Base-by-base conservation (phyloP, 2,888 invertebrate species). In the Beris chalybata region DNA sequence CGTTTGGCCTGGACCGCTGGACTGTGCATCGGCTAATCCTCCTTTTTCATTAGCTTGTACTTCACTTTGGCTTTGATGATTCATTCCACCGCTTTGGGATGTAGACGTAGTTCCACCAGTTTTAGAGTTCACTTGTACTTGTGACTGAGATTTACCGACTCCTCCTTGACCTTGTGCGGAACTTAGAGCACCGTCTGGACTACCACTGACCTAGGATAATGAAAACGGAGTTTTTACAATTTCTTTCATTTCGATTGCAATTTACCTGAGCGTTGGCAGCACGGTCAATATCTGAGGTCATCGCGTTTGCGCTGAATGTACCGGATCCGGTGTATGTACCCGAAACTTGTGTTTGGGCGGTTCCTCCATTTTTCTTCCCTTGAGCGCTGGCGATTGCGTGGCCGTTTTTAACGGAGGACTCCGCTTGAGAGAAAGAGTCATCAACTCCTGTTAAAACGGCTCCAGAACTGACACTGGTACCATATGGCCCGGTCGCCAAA, bases 11-110 rank as follows among this genome's bases (percentile, higher is more conserved):
- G 90, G 89, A 0, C 92, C 93, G 74, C 88, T 88, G 0, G 93
- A 90, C 82, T 93, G 92, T 0, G 93, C 91, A 77, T 93, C 92
- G 2, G 93, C 92, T 83, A 92, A 85, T 4, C 93, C 93, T 15
- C 93, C 93, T 78, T 89, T 90, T 38, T 87, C 85, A 70, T 90
- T 89, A 4, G 92, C 92, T 81, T 91, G 89, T 0, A 93, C 81
- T 70, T 81, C 80, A 63, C 81, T 81, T 69, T 81, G 81, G 68
- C 81, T 91, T n/a, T 89, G 90, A 74, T 92, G 91, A 74, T 88
- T 86, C 71, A 83, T 80, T 4, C 92, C 91, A 68, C 87, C 86
- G 73, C 89, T 91, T 77, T 91, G 90, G 0, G 92, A 89, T 57
- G 86, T 86, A 4, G 92, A 90, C 68, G 87, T 83, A 4, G 92